Evolutionary conservation across 2,113 vertebrate genomes (phyloP).

Genomic region (Limnothrissa miodon): DNA sequence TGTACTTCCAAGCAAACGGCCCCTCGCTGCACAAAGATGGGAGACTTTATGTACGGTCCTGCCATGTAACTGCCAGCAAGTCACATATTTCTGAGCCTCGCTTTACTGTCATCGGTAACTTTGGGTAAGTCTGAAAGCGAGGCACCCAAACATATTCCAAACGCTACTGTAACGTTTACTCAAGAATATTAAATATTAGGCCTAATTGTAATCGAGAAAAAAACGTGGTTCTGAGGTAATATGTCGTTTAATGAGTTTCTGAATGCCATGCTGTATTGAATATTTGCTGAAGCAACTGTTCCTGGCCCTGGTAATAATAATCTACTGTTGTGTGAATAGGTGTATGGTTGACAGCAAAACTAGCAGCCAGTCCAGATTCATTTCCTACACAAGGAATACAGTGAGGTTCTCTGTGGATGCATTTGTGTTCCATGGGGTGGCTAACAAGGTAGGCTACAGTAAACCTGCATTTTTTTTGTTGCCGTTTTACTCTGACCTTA

Average conservation of each 20-base stretch:
- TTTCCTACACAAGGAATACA: slow-evolving; percentile 48
- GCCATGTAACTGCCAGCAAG: slow-evolving; percentile 54
- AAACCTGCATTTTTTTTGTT: background rate
- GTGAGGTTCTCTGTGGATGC: slow-evolving; percentile 68
- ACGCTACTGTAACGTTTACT: background rate
- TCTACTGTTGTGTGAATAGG: slow-evolving; percentile 41
- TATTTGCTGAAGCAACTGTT: no score
- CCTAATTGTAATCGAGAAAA: no score
- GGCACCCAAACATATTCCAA: background rate
- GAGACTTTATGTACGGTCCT: slow-evolving; percentile 62
- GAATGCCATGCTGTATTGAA: background rate
- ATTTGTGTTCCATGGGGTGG: slow-evolving; percentile 57
- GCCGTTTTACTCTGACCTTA: background rate
- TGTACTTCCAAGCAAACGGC: slow-evolving; percentile 64
- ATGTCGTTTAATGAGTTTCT: background rate
- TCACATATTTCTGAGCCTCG: slow-evolving; percentile 48
- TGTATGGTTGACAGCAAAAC: slow-evolving; percentile 64
- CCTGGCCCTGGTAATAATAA: background rate
- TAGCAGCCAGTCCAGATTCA: slow-evolving; percentile 56
- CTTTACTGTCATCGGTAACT: slow-evolving; percentile 62
- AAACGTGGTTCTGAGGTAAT: no score
- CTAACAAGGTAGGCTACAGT: slow-evolving; percentile 49
- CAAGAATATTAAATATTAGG: no score
- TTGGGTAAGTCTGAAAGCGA: slow-evolving; percentile 57
- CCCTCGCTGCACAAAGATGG: slow-evolving; percentile 32